A percentile compares a stretch with the other conserved stretches of the same genome.
Conservation (phyloP, 2,113 vertebrate species). For the Alethe castanea region DNA sequence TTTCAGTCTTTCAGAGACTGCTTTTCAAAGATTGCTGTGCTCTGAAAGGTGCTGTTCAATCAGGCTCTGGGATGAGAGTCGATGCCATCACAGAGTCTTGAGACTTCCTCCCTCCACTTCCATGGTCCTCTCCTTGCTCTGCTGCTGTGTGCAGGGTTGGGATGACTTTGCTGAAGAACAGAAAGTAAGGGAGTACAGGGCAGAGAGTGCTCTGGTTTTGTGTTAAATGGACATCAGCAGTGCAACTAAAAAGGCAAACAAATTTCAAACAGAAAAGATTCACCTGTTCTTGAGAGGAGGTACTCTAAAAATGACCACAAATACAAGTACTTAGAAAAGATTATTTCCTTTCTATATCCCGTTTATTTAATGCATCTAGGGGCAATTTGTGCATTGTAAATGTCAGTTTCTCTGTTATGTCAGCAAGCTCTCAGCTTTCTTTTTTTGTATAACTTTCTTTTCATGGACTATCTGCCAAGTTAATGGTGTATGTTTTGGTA, state of each 20-base stretch:
- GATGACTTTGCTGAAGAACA: neutral
- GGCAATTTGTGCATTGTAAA: neutral
- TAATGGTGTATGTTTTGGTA: neutral
- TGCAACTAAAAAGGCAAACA: slow-evolving; percentile 13
- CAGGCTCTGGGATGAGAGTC: neutral
- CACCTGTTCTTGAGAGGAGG: neutral
- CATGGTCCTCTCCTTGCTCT: neutral
- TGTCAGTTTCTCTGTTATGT: neutral
- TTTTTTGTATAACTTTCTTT: neutral
- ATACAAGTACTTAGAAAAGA: slow-evolving; percentile 10
- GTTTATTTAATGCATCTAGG: slow-evolving; percentile 12
- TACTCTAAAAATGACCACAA: slow-evolving; percentile 34
- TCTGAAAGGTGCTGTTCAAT: neutral
- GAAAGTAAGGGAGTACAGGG: neutral
- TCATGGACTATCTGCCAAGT: neutral
- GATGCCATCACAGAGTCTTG: neutral
- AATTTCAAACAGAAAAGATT: slow-evolving; percentile 7
- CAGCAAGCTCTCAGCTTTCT: neutral
- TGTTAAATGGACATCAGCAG: neutral
- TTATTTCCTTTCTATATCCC: slow-evolving; percentile 34
- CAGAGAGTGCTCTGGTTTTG: neutral
- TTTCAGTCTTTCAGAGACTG: neutral
- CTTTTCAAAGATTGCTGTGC: neutral
- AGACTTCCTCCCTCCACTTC: neutral
- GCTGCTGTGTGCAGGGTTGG: neutral